A percentile compares a stretch with the other conserved stretches of the same genome.
Conservation (phyloP, 2,797 vertebrate genomes). For the Eulemur coronatus region DNA sequence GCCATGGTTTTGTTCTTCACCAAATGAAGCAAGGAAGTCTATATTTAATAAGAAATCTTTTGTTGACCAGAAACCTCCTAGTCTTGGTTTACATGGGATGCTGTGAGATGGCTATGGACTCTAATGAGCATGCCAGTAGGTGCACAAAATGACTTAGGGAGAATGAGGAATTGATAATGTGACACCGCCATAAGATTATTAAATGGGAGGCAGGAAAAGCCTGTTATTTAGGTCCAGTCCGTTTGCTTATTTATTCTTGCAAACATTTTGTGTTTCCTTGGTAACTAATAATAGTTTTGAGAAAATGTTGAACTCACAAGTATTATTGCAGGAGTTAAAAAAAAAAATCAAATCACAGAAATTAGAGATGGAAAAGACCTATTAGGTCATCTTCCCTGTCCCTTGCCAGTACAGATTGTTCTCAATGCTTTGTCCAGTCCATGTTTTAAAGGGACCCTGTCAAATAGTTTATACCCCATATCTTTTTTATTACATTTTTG, state of each 20-base stretch:
- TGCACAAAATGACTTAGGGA: slow-evolving; percentile 47
- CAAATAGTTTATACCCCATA: neutral
- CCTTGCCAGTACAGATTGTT: slow-evolving; percentile 68
- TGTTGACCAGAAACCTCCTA: neutral
- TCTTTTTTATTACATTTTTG: slow-evolving; percentile 44
- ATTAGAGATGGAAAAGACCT: slow-evolving; percentile 68
- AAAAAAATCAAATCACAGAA: slow-evolving; percentile 77
- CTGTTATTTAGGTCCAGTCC: slow-evolving; percentile 68
- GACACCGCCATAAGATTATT: slow-evolving; percentile 31
- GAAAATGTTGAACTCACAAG: slow-evolving; percentile 78
- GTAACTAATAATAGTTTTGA: slow-evolving; percentile 81
- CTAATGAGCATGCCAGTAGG: neutral
- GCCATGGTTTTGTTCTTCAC: neutral
- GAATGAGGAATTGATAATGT: slow-evolving; percentile 36
- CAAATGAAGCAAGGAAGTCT: neutral
- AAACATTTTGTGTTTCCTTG: slow-evolving; percentile 83
- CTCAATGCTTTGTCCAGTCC: slow-evolving; percentile 55
- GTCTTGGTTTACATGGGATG: neutral
- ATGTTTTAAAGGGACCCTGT: slow-evolving; percentile 47
- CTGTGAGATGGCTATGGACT: neutral
- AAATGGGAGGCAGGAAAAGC: slow-evolving; percentile 65
- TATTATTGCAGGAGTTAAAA: slow-evolving; percentile 70
- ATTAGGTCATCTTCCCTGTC: slow-evolving; percentile 70
- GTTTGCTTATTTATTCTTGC: slow-evolving; percentile 77
- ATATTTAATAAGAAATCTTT: neutral